phyloP scores from a whole-genome alignment of 2,113 vertebrate genomes.

The Tonatia bakeri region DNA sequence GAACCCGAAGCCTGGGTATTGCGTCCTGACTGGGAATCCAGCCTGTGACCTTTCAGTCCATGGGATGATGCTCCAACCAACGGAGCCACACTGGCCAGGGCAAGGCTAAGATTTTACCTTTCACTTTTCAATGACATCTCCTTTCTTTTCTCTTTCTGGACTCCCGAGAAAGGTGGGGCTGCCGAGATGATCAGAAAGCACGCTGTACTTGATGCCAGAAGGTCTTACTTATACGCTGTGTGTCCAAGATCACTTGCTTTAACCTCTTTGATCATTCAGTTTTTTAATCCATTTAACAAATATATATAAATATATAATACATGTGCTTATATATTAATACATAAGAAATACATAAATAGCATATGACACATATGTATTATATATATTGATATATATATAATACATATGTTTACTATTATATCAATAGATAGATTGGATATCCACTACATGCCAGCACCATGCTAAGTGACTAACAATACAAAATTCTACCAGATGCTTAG shows the following conservation, averaged over 20 bases:
- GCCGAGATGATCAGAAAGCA: neutral
- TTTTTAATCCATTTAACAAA: neutral
- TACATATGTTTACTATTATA: neutral
- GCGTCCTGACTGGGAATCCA: too few species aligned
- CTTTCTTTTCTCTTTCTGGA: neutral
- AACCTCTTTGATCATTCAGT: neutral
- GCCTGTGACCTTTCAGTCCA: too few species aligned
- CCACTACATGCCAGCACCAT: neutral
- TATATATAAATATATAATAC: neutral
- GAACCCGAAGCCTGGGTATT: too few species aligned
- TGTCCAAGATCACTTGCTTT: neutral
- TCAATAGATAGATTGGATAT: neutral
- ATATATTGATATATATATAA: neutral
- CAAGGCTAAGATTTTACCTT: neutral
- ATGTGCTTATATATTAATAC: neutral
- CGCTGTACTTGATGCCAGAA: neutral
- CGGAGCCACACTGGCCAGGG: neutral
- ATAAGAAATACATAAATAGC: neutral
- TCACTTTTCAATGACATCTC: neutral
- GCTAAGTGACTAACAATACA: conserved; percentile 3
- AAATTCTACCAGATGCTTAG: neutral
- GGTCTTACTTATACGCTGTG: neutral
- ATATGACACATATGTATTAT: neutral
- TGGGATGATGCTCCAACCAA: too few species aligned
- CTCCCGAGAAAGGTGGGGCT: neutral